Base-by-base conservation (phyloP, 2,888 invertebrate species). In the Atethmia centrago region DNA sequence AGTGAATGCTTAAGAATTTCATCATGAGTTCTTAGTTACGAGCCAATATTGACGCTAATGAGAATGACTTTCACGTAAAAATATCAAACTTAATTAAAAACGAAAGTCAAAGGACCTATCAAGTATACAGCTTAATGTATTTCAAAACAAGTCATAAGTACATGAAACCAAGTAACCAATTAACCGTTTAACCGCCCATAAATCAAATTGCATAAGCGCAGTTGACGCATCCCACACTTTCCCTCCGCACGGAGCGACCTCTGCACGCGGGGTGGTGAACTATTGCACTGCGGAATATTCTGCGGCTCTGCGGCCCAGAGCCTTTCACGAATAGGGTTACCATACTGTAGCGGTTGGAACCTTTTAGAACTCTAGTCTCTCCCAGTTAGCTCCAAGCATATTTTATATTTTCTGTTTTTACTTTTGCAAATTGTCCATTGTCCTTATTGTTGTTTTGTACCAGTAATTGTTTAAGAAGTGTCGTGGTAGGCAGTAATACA, bases 161-260 rank as follows among this genome's bases (percentile, higher is more conserved):
- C 16, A 51, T 40, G 56, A 58, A 68, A 68, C 47, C 64, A 47
- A 47, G 70, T 61, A 67, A 59, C 71, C 55, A 82, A 81, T 82
- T 82, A 77, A 25, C 61, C 53, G 25, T 76, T 63, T 56, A 81
- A 71, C 59, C 69, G 59, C 12, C 61, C 19, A 69, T 71, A 76
- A 83, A 83, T 83, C 69, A 78, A 67, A 70, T 85, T 82, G 75
- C 83, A 83, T 85, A 84, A 78, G 55, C 77, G 58, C 63, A 70
- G 71, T 68, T 84, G 71, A 76, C 62, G 71, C 74, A 80, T 85
- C 72, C 74, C 59, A 81, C 79, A 83, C 86, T 87, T 87, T 86
- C 88, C 65, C 85, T 83, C 45, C 71, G 69, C 81, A 79, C 71
- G 77, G 61, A 61, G 71, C 81, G 88, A 89, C 89, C 90, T 88